Evolutionary conservation across 2,797 vertebrate species (phyloP).

Genomic region (Sebastes diaconus): DNA sequence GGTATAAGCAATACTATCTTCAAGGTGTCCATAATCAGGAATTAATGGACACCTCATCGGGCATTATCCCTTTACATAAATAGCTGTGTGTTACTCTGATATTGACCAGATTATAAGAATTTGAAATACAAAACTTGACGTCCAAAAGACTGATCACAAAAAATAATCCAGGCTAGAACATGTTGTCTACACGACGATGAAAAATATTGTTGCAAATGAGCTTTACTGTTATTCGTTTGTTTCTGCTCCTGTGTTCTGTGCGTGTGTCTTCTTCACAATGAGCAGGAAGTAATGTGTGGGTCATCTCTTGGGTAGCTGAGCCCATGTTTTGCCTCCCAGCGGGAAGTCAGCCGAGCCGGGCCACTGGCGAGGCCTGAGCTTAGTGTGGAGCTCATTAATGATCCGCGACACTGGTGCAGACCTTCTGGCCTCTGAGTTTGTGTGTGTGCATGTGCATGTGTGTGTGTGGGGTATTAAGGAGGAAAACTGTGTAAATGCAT

Average conservation of each 20-base stretch:
- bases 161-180: neutral
- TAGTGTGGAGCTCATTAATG: constrained; percentile 66
- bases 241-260: neutral
- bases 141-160: neutral
- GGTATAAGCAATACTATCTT: too few species aligned
- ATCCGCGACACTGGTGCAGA: constrained; percentile 35
- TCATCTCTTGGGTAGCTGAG: constrained; percentile 51
- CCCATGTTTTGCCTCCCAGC: constrained; percentile 61
- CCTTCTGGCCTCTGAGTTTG: constrained; percentile 19
- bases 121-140: neutral
- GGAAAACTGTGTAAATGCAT: neutral
- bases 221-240: neutral
- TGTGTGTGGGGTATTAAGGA: neutral
- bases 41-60: too few species aligned
- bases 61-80: neutral
- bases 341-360: constrained; percentile 55
- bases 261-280: neutral
- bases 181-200: neutral
- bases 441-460: neutral
- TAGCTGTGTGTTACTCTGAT: neutral
- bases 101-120: neutral
- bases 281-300: constrained; percentile 41
- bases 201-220: neutral
- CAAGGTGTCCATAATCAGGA: too few species aligned
- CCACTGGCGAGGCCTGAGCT: constrained; percentile 41